These are phyloP conservation scores for Zapornia atra DNA, from an alignment of 2,113 vertebrate genomes.

Conservation along the genomic window DNA sequence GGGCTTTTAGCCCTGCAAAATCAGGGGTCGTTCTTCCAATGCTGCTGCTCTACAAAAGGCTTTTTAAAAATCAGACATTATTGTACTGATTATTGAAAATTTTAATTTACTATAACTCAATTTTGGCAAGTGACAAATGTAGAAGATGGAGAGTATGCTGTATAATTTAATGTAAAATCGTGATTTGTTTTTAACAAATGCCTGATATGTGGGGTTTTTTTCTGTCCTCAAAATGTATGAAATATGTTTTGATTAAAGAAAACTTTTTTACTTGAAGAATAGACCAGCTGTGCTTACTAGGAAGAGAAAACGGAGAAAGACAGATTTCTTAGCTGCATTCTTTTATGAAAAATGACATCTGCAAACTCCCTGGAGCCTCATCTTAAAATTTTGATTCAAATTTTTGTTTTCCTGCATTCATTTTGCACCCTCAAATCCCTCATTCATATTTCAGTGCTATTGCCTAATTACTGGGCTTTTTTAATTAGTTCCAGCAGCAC, in stretches of 20 bases:
- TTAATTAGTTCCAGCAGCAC: background rate
- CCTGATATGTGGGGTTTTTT: background rate
- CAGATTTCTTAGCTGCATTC: conserved; percentile 27
- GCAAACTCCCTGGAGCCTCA: conserved; percentile 3
- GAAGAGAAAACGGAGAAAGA: background rate
- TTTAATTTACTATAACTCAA: conserved; percentile 59
- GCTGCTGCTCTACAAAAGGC: conserved; percentile 16
- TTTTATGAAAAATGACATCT: conserved; percentile 37
- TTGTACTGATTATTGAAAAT: conserved; percentile 61
- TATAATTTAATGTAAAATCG: conserved; percentile 48
- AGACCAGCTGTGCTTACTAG: conserved; percentile 59
- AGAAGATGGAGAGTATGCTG: conserved; percentile 1
- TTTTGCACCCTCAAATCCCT: background rate
- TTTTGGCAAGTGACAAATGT: conserved; percentile 53
- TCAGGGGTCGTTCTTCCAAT: background rate
- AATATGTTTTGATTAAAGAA: conserved; percentile 53
- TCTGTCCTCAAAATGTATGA: background rate
- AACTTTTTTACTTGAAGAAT: conserved; percentile 44
- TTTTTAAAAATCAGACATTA: conserved; percentile 62
- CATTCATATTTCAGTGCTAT: background rate
- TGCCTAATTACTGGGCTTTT: background rate
- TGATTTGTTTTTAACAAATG: conserved; percentile 42
- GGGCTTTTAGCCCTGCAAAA: conserved; percentile 5
- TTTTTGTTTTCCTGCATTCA: background rate
- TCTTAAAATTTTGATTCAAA: background rate